These are phyloP conservation scores for Carduelis carduelis DNA, from an alignment of 2,797 vertebrate genomes.

Conservation along the genomic window DNA sequence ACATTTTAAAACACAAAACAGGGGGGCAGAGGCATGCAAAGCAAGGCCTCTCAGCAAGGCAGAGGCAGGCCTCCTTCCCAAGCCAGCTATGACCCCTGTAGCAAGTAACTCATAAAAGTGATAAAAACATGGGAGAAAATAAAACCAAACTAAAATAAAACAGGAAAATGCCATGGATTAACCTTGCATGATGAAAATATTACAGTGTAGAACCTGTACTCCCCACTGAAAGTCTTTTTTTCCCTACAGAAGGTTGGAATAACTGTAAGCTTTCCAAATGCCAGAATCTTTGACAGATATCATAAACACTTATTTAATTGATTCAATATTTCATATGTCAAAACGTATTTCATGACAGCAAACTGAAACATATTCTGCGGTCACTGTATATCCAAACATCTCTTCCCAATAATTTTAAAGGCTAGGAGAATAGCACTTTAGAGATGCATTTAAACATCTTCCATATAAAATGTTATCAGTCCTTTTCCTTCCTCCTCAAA, in stretches of 20 bases:
- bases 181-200: background rate
- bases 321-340: constrained; percentile 19
- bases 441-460: background rate
- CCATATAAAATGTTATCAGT: background rate
- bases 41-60: background rate
- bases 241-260: constrained; percentile 42
- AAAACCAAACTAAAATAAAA: background rate
- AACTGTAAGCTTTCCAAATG: constrained; percentile 44
- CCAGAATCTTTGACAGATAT: constrained; percentile 57
- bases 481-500: background rate
- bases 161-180: background rate
- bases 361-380: background rate
- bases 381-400: background rate
- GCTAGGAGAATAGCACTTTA: background rate
- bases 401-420: background rate
- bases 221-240: constrained; percentile 39
- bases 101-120: background rate
- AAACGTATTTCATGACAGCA: background rate
- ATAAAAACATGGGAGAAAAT: background rate
- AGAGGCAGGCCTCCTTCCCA: background rate
- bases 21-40: background rate
- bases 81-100: background rate
- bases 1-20: background rate
- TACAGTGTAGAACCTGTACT: constrained; percentile 4
- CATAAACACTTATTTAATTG: constrained; percentile 34